Percentiles rank a stretch among this genome's conserved stretches.
phyloP scores from a whole-genome alignment of 2,797 vertebrate species.

The Vespertilio murinus region DNA sequence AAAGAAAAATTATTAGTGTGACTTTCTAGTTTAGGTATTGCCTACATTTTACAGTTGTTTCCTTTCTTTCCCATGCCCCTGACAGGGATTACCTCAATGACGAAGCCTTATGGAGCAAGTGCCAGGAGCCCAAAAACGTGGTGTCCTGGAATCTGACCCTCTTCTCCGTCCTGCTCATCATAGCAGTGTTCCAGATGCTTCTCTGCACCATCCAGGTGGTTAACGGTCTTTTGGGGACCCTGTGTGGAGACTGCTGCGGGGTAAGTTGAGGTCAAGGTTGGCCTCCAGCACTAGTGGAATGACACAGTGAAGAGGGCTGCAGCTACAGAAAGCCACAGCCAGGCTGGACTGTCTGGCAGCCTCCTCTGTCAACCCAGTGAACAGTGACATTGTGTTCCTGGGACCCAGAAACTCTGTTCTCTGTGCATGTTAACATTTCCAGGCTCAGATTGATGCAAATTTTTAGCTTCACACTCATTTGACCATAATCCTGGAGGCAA shows the following conservation, averaged over 20 bases:
- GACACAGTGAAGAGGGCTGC: background rate
- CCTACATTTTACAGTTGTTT: background rate
- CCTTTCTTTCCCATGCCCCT: background rate
- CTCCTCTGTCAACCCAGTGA: background rate
- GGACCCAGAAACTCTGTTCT: background rate
- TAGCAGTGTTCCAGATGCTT: conserved; percentile 87
- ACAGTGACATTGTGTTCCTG: background rate
- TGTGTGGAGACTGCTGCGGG: conserved; percentile 92
- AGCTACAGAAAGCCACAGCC: background rate
- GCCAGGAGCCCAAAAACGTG: conserved; percentile 74
- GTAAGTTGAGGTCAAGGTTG: conserved; percentile 75
- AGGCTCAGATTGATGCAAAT: background rate
- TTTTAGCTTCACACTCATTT: background rate
- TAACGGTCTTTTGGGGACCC: conserved; percentile 92
- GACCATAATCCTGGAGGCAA: background rate
- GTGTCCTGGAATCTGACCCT: conserved; percentile 93
- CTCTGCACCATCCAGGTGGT: conserved; percentile 92
- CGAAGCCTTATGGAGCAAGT: conserved; percentile 63
- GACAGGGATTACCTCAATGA: conserved; percentile 89
- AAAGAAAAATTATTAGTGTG: background rate
- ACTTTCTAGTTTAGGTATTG: background rate
- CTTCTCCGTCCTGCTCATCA: conserved; percentile 90
- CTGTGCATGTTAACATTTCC: rapidly evolving
- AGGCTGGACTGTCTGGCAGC: too few relatives aligned
- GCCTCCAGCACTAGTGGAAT: rapidly evolving